Percentiles rank a stretch among this genome's conserved stretches.
These are phyloP conservation scores for Lepidocolaptes lacrymiger DNA, from an alignment of 2,797 vertebrate genomes.

Conservation along the genomic window DNA sequence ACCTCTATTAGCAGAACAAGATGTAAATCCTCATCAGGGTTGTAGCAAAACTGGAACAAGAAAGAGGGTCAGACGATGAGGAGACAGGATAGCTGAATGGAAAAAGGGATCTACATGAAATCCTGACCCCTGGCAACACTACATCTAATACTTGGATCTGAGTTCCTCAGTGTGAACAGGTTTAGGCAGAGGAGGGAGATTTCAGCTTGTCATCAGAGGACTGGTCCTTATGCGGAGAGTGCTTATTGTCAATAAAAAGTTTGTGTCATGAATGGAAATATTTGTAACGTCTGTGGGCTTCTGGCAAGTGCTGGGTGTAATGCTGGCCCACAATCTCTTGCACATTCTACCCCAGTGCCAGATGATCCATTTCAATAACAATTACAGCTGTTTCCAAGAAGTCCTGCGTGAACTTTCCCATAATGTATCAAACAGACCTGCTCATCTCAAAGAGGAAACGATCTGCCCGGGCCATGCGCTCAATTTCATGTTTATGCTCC, in stretches of 20 bases:
- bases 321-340: not conserved
- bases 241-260: not conserved
- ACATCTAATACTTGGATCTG: not conserved
- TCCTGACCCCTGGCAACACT: not conserved
- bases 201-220: not conserved
- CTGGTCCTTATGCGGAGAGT: not conserved
- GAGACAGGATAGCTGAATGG: not conserved
- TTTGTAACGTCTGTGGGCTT: not conserved
- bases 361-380: constrained; percentile 19
- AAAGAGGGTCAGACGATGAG: not conserved
- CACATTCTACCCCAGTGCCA: not conserved
- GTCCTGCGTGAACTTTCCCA: not conserved
- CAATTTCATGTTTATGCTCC: constrained; percentile 95
- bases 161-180: not conserved
- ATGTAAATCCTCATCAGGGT: not conserved
- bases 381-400: constrained; percentile 23
- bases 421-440: constrained; percentile 79
- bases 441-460: constrained; percentile 98
- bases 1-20: not conserved
- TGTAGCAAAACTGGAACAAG: not conserved
- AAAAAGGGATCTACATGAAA: not conserved
- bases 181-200: not conserved
- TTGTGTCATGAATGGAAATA: not conserved
- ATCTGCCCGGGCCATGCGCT: constrained; percentile 94
- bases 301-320: not conserved